Base-by-base conservation (phyloP, 2,888 invertebrate genomes). In the Eudemis profundana region DNA sequence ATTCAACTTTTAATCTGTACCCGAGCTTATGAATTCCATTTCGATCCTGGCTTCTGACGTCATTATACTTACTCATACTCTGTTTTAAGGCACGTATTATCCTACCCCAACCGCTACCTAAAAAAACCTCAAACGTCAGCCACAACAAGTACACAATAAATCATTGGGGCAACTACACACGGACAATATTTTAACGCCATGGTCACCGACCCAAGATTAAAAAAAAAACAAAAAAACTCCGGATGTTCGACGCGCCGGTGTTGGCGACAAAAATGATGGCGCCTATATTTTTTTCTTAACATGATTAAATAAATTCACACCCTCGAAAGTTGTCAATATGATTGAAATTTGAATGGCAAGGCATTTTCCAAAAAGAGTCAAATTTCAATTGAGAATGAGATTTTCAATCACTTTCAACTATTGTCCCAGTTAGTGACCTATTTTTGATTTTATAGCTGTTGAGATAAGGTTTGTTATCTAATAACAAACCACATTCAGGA, bases 211-310 rank as follows among this genome's bases (percentile, higher is more conserved):
- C 83, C 78, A 78, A 74, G 75, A 70, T 66, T 47, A 66, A 60
- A 60, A 51, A 73, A 70, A 68, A 72, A 78, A 79, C 75, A 76
- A 75, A 69, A 68, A 70, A 69, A 62, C 82, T 86, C 89, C 90
- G 90, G 90, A 90, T 88, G 85, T 89, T 71, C 82, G 88, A 76
- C 87, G 86, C 83, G 87, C 86, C 87, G 82, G 76, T 81, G 77
- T 72, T 79, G 88, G 89, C 87, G 89, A 87, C 89, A 86, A 86
- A 56, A 84, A 78, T 73, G 77, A 79, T 87, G 90, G 90, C 90
- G 90, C 89, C 90, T 83, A 74, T 40, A 70, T 81, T 83, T 84
- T 82, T 76, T 76, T 66, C 64, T 59, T 14, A 54, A 69, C 71
- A 71, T 68, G 63, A 19, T 68, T 53, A 21, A 38, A 23, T 21